Evolutionary conservation across 2,113 vertebrate species (phyloP).

Genomic region (Chaetorhynchus papuensis): DNA sequence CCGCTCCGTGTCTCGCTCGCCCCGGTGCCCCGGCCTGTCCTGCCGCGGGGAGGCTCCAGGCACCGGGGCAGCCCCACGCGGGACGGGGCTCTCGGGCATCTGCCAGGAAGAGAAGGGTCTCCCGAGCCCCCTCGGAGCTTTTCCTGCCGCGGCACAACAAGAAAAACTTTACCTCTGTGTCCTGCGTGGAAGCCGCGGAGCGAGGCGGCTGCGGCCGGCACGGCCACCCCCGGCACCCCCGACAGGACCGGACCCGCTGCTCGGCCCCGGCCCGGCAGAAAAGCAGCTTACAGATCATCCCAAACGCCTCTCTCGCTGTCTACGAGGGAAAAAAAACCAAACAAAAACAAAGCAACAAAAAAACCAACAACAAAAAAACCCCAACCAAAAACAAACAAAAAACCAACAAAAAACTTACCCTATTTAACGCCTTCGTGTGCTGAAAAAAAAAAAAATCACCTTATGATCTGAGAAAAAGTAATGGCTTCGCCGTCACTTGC

Average conservation of each 20-base stretch:
- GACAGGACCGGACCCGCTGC: neutral
- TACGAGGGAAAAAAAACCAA: neutral
- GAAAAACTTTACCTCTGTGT: rapidly evolving
- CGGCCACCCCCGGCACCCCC: neutral
- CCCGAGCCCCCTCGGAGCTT: neutral
- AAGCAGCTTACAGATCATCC: too few species aligned
- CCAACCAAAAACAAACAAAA: too few species aligned
- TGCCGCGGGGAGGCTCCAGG: neutral
- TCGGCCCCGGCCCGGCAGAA: neutral
- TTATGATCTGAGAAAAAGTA: neutral
- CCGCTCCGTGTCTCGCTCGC: neutral
- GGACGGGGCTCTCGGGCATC: neutral
- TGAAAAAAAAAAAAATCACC: neutral
- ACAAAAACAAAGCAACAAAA: too few species aligned
- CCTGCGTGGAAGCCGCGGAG: neutral
- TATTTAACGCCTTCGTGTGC: neutral
- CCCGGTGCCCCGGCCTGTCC: neutral
- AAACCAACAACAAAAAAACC: too few species aligned
- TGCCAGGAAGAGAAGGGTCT: neutral
- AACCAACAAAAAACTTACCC: too few species aligned
- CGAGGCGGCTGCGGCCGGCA: neutral
- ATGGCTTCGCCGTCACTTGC: neutral
- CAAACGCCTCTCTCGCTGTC: neutral
- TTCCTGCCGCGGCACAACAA: too few species aligned
- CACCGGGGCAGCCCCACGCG: neutral